phyloP scores from a whole-genome alignment of 2,888 invertebrate genomes.

The Resseliella maxima region DNA sequence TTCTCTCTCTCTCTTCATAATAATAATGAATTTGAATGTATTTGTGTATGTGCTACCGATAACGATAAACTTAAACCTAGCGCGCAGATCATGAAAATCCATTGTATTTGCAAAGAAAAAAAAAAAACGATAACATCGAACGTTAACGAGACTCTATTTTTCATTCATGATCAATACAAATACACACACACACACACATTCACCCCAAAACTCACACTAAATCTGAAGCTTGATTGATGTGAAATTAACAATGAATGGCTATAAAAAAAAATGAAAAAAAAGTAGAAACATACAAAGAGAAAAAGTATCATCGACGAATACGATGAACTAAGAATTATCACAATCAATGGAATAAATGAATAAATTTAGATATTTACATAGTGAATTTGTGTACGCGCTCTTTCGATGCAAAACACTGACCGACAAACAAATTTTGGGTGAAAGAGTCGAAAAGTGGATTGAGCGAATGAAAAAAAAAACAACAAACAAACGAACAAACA shows the following conservation, averaged over 20 bases:
- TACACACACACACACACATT: background rate
- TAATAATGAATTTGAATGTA: background rate
- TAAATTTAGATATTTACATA: conserved; percentile 16
- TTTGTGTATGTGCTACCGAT: conserved; percentile 19
- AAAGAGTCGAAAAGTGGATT: no score
- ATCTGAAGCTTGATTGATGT: conserved; percentile 41
- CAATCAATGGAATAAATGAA: conserved; percentile 20
- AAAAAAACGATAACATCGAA: conserved; percentile 37
- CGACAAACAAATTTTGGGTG: conserved; percentile 3
- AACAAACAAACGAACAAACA: background rate
- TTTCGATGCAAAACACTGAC: conserved; percentile 23
- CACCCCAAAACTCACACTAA: background rate
- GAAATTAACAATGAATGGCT: conserved; percentile 12
- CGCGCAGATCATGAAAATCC: conserved; percentile 45
- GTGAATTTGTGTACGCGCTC: background rate
- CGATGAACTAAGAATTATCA: background rate
- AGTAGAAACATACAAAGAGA: background rate
- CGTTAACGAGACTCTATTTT: conserved; percentile 21
- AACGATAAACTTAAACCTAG: conserved; percentile 26
- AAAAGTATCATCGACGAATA: background rate
- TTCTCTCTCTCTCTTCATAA: no score
- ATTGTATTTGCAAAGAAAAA: background rate
- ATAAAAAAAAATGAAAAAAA: background rate
- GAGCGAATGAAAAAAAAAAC: no score
- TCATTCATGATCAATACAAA: conserved; percentile 34